These are phyloP conservation scores for Xerus rutilus DNA, from an alignment of 2,797 vertebrate genomes.

Conservation along the genomic window DNA sequence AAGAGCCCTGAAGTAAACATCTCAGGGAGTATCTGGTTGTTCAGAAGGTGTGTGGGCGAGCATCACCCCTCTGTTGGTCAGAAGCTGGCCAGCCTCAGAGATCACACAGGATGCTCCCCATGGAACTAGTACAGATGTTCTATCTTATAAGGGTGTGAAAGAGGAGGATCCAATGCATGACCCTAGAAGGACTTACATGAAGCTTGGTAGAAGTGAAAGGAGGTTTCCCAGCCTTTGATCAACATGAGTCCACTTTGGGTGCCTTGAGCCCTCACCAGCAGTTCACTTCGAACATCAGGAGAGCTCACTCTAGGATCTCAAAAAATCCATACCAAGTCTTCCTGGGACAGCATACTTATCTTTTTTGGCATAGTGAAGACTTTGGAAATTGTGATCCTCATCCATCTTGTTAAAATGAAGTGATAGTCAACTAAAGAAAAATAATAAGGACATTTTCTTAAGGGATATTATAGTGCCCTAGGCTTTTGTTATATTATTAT, in stretches of 20 bases:
- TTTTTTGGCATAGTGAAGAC: not conserved
- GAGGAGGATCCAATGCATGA: not conserved
- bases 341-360: not conserved
- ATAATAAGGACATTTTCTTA: not conserved
- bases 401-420: not conserved
- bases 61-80: not conserved
- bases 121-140: not conserved
- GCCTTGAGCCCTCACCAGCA: not conserved
- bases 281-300: not conserved
- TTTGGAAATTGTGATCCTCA: not conserved
- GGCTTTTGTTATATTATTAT: not conserved
- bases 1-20: not conserved
- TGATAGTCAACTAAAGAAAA: slow-evolving; percentile 14
- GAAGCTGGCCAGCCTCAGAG: not conserved
- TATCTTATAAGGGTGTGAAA: not conserved
- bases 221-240: not conserved
- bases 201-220: not conserved
- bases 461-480: not conserved
- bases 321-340: not conserved
- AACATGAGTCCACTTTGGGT: not conserved
- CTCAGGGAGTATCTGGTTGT: not conserved
- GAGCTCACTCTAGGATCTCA: not conserved
- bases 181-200: not conserved
- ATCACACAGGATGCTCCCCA: not conserved
- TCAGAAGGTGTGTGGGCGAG: not conserved